Percentiles rank a stretch among this genome's conserved stretches.
phyloP scores from a whole-genome alignment of 2,888 invertebrate genomes.

The Urechis unicinctus region DNA sequence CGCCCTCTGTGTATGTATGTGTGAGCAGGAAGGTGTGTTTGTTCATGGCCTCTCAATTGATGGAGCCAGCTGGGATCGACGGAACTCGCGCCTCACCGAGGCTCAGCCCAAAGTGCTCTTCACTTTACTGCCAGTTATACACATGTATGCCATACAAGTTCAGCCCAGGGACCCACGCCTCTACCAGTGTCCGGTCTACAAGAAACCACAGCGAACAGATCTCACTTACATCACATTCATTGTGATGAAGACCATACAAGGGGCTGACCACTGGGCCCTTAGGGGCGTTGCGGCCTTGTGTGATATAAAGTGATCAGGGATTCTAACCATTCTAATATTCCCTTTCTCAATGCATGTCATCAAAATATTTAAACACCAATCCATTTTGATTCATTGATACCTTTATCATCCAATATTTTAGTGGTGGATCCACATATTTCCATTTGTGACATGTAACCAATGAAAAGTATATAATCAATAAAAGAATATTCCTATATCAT shows the following conservation, averaged over 20 bases:
- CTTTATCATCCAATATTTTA: too few species aligned
- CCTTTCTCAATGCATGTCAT: too few species aligned
- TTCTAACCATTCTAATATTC: too few species aligned
- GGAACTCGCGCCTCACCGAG: slow-evolving; percentile 66
- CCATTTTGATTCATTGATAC: too few species aligned
- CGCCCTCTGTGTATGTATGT: slow-evolving; percentile 1
- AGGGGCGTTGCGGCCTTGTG: slow-evolving; percentile 92
- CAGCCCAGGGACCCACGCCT: slow-evolving; percentile 60
- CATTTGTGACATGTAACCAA: too few species aligned
- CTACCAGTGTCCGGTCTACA: slow-evolving; percentile 85
- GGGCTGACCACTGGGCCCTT: slow-evolving; percentile 86
- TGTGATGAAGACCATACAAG: slow-evolving; percentile 63
- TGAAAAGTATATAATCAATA: too few species aligned
- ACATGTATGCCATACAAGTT: slow-evolving; percentile 66
- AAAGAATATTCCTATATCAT: too few species aligned
- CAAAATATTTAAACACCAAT: too few species aligned
- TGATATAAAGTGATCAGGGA: slow-evolving; percentile 75
- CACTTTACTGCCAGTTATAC: slow-evolving; percentile 71
- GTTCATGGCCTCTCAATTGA: slow-evolving; percentile 79
- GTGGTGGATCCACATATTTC: too few species aligned
- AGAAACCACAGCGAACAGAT: slow-evolving; percentile 77
- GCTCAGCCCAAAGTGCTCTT: slow-evolving; percentile 77
- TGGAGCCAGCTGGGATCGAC: slow-evolving; percentile 82
- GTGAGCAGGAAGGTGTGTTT: slow-evolving; percentile 60
- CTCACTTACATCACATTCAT: slow-evolving; percentile 65